Conservation (phyloP, 35 echinoderm and acorn worm species). For the Diadema setosum region DNA sequence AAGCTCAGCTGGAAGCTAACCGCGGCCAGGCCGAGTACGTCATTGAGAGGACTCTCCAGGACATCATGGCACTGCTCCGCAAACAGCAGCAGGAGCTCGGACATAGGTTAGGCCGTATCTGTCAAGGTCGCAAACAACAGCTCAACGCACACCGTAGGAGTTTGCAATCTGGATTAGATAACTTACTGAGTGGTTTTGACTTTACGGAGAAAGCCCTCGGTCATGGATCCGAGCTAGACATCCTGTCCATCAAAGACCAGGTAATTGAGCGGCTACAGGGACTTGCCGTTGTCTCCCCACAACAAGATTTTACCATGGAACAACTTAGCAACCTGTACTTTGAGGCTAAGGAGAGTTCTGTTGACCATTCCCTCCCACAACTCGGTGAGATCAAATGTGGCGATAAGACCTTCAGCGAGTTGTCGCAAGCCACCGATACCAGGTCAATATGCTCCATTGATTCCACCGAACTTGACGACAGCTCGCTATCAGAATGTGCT, state of each 20-base stretch:
- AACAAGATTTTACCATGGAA: conserved; percentile 92
- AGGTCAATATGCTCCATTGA: conserved; percentile 85
- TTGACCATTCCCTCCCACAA: conserved; percentile 22
- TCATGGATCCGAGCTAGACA: conserved; percentile 92
- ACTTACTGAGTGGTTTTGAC: conserved; percentile 91
- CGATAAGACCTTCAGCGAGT: conserved; percentile 50
- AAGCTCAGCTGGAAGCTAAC: conserved; percentile 94
- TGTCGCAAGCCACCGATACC: conserved; percentile 79
- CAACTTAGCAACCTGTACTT: conserved; percentile 93
- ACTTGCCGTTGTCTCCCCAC: conserved; percentile 76
- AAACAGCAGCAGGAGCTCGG: conserved; percentile 82
- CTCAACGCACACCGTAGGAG: conserved; percentile 80
- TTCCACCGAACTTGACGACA: conserved; percentile 79
- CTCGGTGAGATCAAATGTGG: conserved; percentile 94
- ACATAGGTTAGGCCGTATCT: conserved; percentile 59
- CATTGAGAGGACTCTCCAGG: conserved; percentile 87
- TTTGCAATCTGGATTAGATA: conserved; percentile 87
- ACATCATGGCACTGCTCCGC: conserved; percentile 57
- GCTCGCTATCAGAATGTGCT: conserved; percentile 51
- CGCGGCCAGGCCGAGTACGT: conserved; percentile 97
- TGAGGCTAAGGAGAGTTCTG: conserved; percentile 57
- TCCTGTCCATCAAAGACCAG: conserved; percentile 98
- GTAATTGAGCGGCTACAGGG: conserved; percentile 91
- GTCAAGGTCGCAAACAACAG: conserved; percentile 78
- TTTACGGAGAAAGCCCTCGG: conserved; percentile 98